Evolutionary conservation across 2,113 vertebrate species (phyloP), one percentile per base, ranked within the genome.

Genomic region (Alethe diademata): DNA sequence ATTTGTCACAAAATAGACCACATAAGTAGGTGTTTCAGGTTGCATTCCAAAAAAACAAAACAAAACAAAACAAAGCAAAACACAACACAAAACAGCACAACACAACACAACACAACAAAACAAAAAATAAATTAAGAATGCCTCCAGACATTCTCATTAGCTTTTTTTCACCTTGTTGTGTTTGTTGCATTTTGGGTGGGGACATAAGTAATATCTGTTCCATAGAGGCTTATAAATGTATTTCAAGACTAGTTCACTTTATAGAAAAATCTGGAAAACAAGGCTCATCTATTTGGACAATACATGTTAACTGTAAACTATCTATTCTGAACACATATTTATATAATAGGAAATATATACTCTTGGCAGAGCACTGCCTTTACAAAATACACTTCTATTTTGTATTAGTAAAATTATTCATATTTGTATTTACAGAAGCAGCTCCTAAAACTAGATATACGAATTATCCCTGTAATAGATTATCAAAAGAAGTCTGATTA

Each of bases 131-230:
- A 54, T 18, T 45, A 40, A 29, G 7, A 25, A n/a, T 6, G 6
- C 2, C 3, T 43, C 3, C 11, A 86, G 8, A 4, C n/a, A 7
- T n/a, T 54, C 8, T 53, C 11, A 25, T n/a, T 25, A 80, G 1
- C 1, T 64, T 83, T 62, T 62, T 56, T 42, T n/a, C 17, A 38
- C 11, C 11, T 75, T 4, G 1, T 7, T 43, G 15, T 28, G 3
- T 80, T 86, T 90, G 10, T 5, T 67, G 22, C 4, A 33, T 73
- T 84, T 87, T 65, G 20, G 7, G 6, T 38, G 51, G 19, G 2
- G 13, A 42, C 4, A 26, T 28, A 80, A 83, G 47, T 25, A 80
- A 23, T 19, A 12, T 15, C 11, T 69, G 6, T n/a, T 84, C 24
- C 7, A 38, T 1, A 38, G 16, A 65, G 20, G 3, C 5, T 80